phyloP scores from a whole-genome alignment of 2,113 vertebrate genomes.

The cat (Felis catus) region DNA sequence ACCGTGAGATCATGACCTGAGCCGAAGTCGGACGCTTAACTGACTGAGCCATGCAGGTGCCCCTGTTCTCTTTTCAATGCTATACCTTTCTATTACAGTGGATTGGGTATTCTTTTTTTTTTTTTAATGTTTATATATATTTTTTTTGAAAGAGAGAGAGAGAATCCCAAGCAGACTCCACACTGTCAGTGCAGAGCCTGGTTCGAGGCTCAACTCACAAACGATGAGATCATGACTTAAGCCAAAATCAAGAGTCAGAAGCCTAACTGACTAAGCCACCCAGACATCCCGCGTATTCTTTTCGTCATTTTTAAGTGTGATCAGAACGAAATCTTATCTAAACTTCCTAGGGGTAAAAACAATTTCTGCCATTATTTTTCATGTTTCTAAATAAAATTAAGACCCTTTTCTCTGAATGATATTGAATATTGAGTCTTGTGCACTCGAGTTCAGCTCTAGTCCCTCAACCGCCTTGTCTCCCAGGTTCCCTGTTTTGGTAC shows the following conservation, averaged over 20 bases:
- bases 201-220: no score
- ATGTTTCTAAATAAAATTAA: background rate
- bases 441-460: background rate
- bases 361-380: background rate
- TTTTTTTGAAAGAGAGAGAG: no score
- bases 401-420: background rate
- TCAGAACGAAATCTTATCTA: background rate
- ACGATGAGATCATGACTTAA: no score
- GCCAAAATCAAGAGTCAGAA: no score
- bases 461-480: no score
- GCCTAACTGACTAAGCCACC: no score
- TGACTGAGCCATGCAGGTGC: no score
- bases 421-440: accelerated
- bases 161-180: no score
- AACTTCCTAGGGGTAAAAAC: background rate
- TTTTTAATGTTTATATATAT: background rate
- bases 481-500: background rate
- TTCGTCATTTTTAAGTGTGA: background rate
- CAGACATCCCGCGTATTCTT: background rate
- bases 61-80: background rate
- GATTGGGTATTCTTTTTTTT: background rate
- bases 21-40: no score
- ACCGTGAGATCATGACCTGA: no score
- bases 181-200: no score
- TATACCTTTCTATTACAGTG: background rate